Conservation (phyloP, 2,888 invertebrate genomes). For the Rhabditoides inermis region DNA sequence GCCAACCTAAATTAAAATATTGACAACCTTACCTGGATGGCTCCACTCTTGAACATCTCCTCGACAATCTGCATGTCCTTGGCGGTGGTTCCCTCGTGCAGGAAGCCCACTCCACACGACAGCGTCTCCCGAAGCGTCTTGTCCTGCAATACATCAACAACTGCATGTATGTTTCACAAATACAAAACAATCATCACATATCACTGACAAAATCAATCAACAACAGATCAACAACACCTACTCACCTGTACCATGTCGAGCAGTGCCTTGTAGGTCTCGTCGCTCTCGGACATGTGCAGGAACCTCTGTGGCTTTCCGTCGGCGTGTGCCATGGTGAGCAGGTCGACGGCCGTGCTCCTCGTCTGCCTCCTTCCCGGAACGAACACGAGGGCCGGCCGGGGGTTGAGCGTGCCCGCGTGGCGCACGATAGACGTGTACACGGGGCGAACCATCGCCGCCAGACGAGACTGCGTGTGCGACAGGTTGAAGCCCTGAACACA, state of each 20-base stretch:
- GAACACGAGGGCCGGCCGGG: slow-evolving; percentile 79
- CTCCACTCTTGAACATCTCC: slow-evolving; percentile 82
- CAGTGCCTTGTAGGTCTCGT: slow-evolving; percentile 41
- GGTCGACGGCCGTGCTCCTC: slow-evolving; percentile 80
- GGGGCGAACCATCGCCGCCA: slow-evolving; percentile 95
- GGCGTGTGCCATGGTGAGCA: slow-evolving; percentile 84
- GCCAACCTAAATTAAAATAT: neutral
- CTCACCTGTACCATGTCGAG: slow-evolving; percentile 69
- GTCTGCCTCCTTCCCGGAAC: slow-evolving; percentile 63
- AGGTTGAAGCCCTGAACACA: slow-evolving; percentile 77
- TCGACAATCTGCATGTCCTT: slow-evolving; percentile 83
- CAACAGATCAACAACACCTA: neutral
- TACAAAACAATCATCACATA: neutral
- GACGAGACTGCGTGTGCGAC: slow-evolving; percentile 87
- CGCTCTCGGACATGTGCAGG: slow-evolving; percentile 61
- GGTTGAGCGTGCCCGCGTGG: slow-evolving; percentile 56
- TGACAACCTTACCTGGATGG: slow-evolving; percentile 60
- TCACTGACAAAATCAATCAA: neutral
- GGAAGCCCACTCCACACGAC: slow-evolving; percentile 86
- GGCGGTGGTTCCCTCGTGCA: slow-evolving; percentile 82
- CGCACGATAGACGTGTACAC: slow-evolving; percentile 80
- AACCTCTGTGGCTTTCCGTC: slow-evolving; percentile 78
- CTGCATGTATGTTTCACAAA: neutral
- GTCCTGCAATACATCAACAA: slow-evolving; percentile 65
- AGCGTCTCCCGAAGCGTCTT: slow-evolving; percentile 83